Evolutionary conservation across 2,797 vertebrate species (phyloP).

Genomic region (Clarias laeviceps): DNA sequence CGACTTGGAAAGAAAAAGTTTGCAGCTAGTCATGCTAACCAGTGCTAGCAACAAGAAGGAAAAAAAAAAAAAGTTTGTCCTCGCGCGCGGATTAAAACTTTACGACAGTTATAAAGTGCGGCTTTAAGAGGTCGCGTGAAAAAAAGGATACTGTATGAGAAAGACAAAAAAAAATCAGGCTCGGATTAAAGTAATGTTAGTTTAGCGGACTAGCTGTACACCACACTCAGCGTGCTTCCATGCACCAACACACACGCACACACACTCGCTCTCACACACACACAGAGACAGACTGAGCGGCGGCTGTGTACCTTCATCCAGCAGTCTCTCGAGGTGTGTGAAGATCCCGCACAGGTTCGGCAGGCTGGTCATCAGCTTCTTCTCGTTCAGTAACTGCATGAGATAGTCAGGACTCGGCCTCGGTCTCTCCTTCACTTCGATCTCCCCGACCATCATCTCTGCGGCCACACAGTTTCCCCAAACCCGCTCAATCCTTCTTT

Average conservation of each 20-base stretch:
- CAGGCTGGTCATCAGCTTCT: conserved; percentile 85
- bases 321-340: conserved; percentile 91
- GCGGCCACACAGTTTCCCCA: conserved; percentile 55
- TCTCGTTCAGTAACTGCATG: conserved; percentile 85
- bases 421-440: conserved; percentile 87
- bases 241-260: background rate
- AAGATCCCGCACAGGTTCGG: conserved; percentile 86
- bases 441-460: conserved; percentile 87
- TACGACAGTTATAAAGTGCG: background rate
- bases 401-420: conserved; percentile 88
- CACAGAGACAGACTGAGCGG: background rate
- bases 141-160: too few species aligned
- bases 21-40: conserved; percentile 28
- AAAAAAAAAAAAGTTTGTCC: background rate
- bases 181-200: background rate
- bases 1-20: background rate
- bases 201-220: background rate
- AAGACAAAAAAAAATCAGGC: too few species aligned
- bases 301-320: conserved; percentile 87
- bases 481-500: background rate
- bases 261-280: background rate
- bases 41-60: background rate
- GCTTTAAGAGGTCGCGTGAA: too few species aligned
- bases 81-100: background rate
- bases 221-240: background rate